Evolutionary conservation across 1,140 invertebrate genomes (phyloP).

Genomic region (Drosophila simulans): DNA sequence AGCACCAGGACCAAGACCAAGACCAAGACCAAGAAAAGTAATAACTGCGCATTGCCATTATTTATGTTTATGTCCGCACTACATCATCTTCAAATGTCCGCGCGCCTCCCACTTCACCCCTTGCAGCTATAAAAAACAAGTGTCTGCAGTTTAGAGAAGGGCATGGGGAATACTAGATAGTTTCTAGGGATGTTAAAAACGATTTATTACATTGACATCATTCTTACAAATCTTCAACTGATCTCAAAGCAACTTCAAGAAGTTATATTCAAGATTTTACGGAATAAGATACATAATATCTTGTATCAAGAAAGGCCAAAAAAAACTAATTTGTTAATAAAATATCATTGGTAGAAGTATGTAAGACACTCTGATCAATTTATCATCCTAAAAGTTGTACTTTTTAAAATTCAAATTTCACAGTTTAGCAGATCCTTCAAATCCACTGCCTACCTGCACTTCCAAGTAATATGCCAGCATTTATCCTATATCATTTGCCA

Average conservation of each 20-base stretch:
- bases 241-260: not conserved
- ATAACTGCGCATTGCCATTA: conserved; percentile 81
- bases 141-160: conserved; percentile 41
- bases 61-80: conserved; percentile 82
- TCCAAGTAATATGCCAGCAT: no score
- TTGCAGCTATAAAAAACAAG: conserved; percentile 74
- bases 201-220: not conserved
- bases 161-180: conserved; percentile 1
- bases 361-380: no score
- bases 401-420: no score
- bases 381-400: no score
- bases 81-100: conserved; percentile 81
- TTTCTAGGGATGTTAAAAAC: conserved; percentile 15
- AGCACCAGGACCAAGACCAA: not conserved
- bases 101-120: conserved; percentile 21
- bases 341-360: no score
- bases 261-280: not conserved
- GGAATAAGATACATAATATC: no score
- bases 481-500: not conserved
- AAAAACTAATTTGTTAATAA: no score
- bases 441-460: no score
- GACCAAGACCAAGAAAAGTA: conserved; percentile 61
- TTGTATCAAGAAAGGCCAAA: no score
- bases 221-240: not conserved
- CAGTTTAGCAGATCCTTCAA: no score